A percentile compares a stretch with the other conserved stretches of the same genome.
Evolutionary conservation across 2,797 vertebrate genomes (phyloP).

Genomic region (Falco columbarius): DNA sequence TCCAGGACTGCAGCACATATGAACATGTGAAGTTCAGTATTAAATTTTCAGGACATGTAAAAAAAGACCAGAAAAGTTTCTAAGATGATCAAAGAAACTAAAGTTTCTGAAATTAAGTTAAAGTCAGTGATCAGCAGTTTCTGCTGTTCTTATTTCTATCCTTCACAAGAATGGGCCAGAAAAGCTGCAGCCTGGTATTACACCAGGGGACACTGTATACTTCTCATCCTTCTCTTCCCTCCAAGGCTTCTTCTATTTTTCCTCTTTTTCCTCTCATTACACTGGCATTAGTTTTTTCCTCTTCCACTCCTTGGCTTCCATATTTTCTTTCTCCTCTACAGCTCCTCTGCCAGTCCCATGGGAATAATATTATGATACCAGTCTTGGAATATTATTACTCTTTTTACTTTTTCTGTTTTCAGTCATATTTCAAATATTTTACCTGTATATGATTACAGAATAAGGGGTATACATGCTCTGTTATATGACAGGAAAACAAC

Average conservation of each 20-base stretch:
- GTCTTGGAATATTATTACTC: neutral
- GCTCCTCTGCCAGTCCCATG: neutral
- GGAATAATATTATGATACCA: neutral
- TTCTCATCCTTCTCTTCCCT: neutral
- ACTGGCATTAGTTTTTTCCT: neutral
- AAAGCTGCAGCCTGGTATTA: neutral
- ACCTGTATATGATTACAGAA: neutral
- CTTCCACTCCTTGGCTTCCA: neutral
- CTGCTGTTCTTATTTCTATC: neutral
- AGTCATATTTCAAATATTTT: neutral
- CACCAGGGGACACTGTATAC: accelerated
- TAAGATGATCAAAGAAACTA: neutral
- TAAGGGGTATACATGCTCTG: neutral
- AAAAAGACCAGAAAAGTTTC: neutral
- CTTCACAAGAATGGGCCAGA: neutral
- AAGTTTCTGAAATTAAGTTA: neutral
- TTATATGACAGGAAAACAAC: neutral
- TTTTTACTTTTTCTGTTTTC: neutral
- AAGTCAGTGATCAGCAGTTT: neutral
- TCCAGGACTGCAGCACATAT: neutral
- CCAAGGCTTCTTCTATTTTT: neutral
- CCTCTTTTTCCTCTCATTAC: neutral
- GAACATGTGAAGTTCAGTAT: neutral
- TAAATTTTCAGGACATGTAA: neutral
- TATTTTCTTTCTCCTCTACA: neutral